Evolutionary conservation across 2,888 invertebrate species (phyloP).

Genomic region (Drosophila kambysellisi): DNA sequence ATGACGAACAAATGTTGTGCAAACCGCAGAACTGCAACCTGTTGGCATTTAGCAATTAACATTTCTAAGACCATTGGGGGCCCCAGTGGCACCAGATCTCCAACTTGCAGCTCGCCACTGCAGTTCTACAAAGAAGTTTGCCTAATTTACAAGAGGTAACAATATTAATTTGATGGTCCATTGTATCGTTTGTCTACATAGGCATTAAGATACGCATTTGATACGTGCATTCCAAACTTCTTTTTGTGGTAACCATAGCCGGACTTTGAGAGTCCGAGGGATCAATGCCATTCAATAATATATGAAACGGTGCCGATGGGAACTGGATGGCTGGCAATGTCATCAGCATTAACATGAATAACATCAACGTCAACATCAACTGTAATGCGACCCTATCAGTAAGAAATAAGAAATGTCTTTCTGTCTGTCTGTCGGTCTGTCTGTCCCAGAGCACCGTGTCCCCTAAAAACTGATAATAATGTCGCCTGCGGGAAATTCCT

Average conservation of each 20-base stretch:
- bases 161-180: conserved; percentile 50
- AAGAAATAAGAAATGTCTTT: conserved; percentile 31
- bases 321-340: conserved; percentile 34
- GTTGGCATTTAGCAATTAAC: conserved; percentile 67
- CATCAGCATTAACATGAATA: conserved; percentile 46
- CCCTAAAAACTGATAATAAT: conserved; percentile 68
- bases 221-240: conserved; percentile 10
- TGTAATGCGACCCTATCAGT: conserved; percentile 54
- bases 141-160: conserved; percentile 28
- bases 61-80: conserved; percentile 21
- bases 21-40: conserved; percentile 57
- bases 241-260: neutral
- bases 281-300: conserved; percentile 51
- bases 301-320: conserved; percentile 45
- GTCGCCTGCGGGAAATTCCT: conserved; percentile 79
- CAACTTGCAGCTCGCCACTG: neutral
- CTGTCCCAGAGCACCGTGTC: conserved; percentile 33
- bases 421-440: conserved; percentile 31
- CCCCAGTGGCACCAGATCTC: neutral
- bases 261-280: conserved; percentile 2
- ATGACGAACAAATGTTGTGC: conserved; percentile 59
- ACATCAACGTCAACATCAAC: conserved; percentile 32
- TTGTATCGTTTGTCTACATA: conserved; percentile 63
- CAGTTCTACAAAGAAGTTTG: conserved; percentile 2
- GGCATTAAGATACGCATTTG: conserved; percentile 48